Percentiles rank a stretch among this genome's conserved stretches.
Conservation (phyloP, 2,113 vertebrate genomes). For the Antechinus stuartii region DNA sequence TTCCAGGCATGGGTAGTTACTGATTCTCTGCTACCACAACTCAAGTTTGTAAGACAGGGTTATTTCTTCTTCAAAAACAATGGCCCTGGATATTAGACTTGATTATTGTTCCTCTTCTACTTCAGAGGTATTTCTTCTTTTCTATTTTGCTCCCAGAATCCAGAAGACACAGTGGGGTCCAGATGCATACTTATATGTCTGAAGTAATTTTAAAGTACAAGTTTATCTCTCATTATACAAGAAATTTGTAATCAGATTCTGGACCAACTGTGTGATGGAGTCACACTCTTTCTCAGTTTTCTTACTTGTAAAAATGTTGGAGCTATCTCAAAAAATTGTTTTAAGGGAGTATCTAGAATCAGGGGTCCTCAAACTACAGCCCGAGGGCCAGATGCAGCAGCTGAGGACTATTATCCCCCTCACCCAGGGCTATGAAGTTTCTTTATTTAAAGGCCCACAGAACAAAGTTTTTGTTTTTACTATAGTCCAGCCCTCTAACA, state of each 20-base stretch:
- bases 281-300: not conserved
- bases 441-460: too few species aligned
- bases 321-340: not conserved
- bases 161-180: not conserved
- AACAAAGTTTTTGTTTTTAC: too few species aligned
- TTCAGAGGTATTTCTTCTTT: conserved; percentile 2
- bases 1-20: not conserved
- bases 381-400: too few species aligned
- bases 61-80: conserved; percentile 27
- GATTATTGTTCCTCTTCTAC: not conserved
- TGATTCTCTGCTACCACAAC: not conserved
- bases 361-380: too few species aligned
- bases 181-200: not conserved
- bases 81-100: not conserved
- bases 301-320: not conserved
- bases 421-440: too few species aligned
- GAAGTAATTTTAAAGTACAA: not conserved
- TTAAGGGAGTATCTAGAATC: too few species aligned
- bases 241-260: not conserved
- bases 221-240: not conserved
- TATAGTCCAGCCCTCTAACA: too few species aligned
- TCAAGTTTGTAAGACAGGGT: not conserved
- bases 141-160: conserved; percentile 7
- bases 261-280: not conserved
- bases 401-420: too few species aligned